Evolutionary conservation across 2,113 vertebrate species (phyloP), one percentile per base, ranked within the genome.

Genomic region (Hyla sarda): DNA sequence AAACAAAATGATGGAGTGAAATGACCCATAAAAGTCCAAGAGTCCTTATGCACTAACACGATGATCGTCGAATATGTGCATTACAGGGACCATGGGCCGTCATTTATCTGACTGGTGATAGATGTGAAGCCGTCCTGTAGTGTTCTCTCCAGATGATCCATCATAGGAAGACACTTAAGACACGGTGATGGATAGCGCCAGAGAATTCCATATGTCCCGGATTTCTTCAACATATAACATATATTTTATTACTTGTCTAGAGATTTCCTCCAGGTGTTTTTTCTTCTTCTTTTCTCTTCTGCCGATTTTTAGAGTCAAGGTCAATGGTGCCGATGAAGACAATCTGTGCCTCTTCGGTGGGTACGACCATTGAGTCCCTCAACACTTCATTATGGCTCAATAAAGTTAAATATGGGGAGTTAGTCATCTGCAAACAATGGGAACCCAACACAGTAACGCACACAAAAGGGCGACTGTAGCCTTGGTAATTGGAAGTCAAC

Each of bases 401-500:
- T 65, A 65, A 65, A 30, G 56, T 8, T 1, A 23, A 65, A 65
- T 71, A 50, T 47, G 8, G 7, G 30, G 13, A 19, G 67, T 41
- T 21, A 21, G 28, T 87, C 56, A 69, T 67, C 54, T 65, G 65
- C 37, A 74, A 80, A 45, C 52, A 73, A 65, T 54, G 19, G 41
- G n/a, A 34, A 45, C 47, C 13, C 73, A 30, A 52, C 41, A 25
- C 13, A 50, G 25, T 5, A n/a, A 47, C 9, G 16, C 41, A 25
- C 21, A n/a, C 16, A 74, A 47, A 50, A 30, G 5, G n/a, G 23
- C 34, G 32, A 77, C 14, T 5, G 14, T 1, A 56, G 80, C 54
- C 58, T 56, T 32, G n/a, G 47, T 85, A 88, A 72, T 71, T 86
- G 65, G 80, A 62, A 82, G 30, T 25, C 80, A 80, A 30, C 23